Base-by-base conservation (phyloP, 1,140 invertebrate species). In the Ooceraea biroi region DNA sequence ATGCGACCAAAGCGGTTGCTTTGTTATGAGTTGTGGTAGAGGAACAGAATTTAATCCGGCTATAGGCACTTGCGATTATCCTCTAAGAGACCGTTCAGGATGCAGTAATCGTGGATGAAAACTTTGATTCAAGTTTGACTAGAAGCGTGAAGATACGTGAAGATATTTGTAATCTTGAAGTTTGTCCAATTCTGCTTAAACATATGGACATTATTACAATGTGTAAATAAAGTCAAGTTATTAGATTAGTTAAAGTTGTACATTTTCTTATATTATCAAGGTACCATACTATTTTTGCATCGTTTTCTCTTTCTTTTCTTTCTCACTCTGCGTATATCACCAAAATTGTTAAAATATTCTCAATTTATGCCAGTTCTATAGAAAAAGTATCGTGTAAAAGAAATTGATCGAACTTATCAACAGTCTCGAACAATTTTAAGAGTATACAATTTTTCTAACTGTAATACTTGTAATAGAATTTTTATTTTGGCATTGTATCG, bases 31-130 rank as follows among this genome's bases (percentile, higher is more conserved):
- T 1, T 95, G 95, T 73, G 92, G 92, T 8, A 73, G 83, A 30
- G 94, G 93, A 36, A 94, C 94, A 0, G 90, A 94, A 41, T 95
- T 94, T 73, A 94, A 95, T 85, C 87, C 92, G 3, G 82, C 72
- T 27, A 91, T 90, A 3, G 71, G 77, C 4, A 84, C 83, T 10
- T 95, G 95, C 73, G 95, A 95, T 72, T 93, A 92, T 82, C 90
- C 93, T 36, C 44, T 91, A 3, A 22, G 25, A 48, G 83, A 89
- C 46, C 88, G 89, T 7, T 1, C n/a, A 0, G 27, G 36, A 3
- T 91, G 90, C 48, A 11, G 0, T 14, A 89, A 87, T 69, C 84
- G 88, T 17, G 84, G 84, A 55, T 89, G 46, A 78, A 11, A 58
- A 36, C 1, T 69, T 71, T 30, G 12, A 25, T 10, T 30, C 8